Percentiles rank a stretch among this genome's conserved stretches.
phyloP scores from a whole-genome alignment of 2,113 vertebrate genomes.

The Cnemophilus loriae region DNA sequence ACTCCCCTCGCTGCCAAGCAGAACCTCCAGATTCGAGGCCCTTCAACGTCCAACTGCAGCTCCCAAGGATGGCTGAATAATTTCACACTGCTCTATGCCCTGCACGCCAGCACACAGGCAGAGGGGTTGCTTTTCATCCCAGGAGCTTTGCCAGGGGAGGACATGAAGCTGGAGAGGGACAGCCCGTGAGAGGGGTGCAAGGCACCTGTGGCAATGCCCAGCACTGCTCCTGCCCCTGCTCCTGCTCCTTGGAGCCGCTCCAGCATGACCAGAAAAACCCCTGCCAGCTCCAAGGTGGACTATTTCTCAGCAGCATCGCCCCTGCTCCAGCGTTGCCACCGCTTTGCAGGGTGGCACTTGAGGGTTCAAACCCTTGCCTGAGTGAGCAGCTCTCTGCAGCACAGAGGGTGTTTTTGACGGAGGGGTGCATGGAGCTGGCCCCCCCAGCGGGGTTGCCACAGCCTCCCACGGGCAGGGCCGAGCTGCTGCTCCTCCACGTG shows the following conservation, averaged over 20 bases:
- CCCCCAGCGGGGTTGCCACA: fast-evolving
- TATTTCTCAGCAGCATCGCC: neutral
- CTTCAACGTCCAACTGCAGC: neutral
- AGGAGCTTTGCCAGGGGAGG: neutral
- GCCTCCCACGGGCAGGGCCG: fast-evolving
- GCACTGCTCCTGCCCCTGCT: neutral
- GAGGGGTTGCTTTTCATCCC: neutral
- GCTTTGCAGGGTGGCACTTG: fast-evolving
- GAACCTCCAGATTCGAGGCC: neutral
- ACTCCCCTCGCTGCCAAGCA: fast-evolving
- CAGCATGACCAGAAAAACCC: neutral
- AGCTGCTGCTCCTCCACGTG: neutral
- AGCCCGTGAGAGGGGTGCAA: fast-evolving
- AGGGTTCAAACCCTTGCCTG: neutral
- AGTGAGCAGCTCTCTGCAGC: neutral
- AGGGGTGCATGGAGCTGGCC: fast-evolving
- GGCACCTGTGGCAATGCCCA: neutral
- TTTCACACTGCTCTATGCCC: neutral
- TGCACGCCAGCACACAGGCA: fast-evolving
- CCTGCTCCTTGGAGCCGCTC: fast-evolving
- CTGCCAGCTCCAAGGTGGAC: neutral
- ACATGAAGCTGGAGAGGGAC: neutral
- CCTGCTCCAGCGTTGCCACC: fast-evolving
- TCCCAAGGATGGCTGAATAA: neutral
- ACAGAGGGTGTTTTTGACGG: fast-evolving